A percentile compares a stretch with the other conserved stretches of the same genome.
phyloP scores from a whole-genome alignment of 2,797 vertebrate genomes.

The Acanthurus lineatus region DNA sequence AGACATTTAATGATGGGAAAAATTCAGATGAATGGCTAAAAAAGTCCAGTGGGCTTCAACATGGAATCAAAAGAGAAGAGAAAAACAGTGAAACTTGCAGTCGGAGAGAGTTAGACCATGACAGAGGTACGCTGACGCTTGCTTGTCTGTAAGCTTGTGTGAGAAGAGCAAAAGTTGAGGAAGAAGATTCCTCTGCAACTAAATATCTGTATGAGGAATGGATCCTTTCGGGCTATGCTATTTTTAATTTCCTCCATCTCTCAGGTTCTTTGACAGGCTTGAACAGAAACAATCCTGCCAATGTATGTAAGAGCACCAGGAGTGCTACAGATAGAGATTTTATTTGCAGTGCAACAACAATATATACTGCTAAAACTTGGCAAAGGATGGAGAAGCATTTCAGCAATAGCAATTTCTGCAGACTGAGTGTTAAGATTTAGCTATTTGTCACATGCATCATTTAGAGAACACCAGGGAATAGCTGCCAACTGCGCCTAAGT shows the following conservation, averaged over 20 bases:
- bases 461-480: background rate
- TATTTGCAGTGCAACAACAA: background rate
- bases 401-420: background rate
- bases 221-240: slow-evolving; percentile 2
- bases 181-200: slow-evolving; percentile 3
- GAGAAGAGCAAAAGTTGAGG: background rate
- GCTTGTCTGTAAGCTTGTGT: no score
- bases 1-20: background rate
- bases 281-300: background rate
- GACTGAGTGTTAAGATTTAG: background rate
- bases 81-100: background rate
- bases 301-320: slow-evolving; percentile 2
- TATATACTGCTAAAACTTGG: background rate
- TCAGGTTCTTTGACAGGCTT: background rate
- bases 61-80: background rate
- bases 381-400: background rate
- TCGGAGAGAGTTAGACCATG: background rate
- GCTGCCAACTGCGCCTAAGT: background rate
- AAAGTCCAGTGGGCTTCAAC: background rate
- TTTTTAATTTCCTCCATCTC: slow-evolving; percentile 11
- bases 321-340: slow-evolving; percentile 9
- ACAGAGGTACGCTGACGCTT: background rate
- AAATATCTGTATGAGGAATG: background rate
- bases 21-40: background rate
- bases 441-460: slow-evolving; percentile 5